These are phyloP conservation scores for Ispidina lecontei DNA, from an alignment of 2,797 vertebrate species.

Conservation along the genomic window DNA sequence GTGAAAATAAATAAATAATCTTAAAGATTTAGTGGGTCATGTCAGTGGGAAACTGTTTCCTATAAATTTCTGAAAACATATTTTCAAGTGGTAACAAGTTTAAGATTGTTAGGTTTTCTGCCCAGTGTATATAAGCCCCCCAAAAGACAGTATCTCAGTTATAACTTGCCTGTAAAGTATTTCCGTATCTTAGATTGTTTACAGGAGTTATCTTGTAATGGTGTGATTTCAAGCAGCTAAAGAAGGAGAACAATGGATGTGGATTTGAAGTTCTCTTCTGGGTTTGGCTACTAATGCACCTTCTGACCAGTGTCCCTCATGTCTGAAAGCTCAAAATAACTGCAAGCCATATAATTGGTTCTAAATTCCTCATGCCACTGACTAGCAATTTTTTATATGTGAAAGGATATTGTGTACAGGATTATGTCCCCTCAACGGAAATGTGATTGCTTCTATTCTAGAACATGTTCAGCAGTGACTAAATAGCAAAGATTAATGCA, in stretches of 20 bases:
- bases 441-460: neutral
- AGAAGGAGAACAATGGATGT: neutral
- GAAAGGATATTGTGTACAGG: neutral
- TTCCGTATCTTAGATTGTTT: neutral
- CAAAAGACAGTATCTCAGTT: neutral
- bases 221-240: neutral
- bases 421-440: neutral
- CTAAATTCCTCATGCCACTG: neutral
- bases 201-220: neutral
- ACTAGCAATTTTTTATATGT: neutral
- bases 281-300: neutral
- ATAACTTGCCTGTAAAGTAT: neutral
- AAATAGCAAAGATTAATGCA: neutral
- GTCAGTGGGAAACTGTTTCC: neutral
- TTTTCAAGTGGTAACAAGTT: neutral
- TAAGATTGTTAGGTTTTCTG: neutral
- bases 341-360: neutral
- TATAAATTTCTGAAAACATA: neutral
- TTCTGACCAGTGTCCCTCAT: conserved; percentile 3
- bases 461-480: neutral
- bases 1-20: neutral
- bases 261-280: neutral
- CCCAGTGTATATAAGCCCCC: neutral
- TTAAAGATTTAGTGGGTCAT: neutral
- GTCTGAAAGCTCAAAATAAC: conserved; percentile 4